Evolutionary conservation across 64 coral and sea anemone species (phyloP), one percentile per base, ranked within the genome.

Genomic region (Astreopora myriophthalma): DNA sequence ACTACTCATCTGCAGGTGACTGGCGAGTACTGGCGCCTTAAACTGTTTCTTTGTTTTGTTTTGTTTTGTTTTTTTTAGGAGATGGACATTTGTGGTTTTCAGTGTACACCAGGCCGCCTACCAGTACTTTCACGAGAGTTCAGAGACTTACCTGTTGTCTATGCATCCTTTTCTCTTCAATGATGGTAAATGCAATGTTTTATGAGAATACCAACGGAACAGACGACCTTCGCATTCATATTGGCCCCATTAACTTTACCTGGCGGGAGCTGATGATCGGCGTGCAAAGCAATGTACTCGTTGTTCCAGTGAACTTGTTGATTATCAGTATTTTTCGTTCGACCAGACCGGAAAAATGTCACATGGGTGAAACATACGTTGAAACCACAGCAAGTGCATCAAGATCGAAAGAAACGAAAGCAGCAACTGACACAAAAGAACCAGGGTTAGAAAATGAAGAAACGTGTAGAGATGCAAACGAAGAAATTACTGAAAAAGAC

Each of bases 151-250:
- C 77, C 10, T 91, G 89, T 33, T 91, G 89, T 48, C 70, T 81
- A 48, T 70, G 67, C 0, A 6, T 91, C 5, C 61, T 91, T 4
- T 71, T 91, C 2, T 82, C 70, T 12, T 71, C 80, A 8, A 91
- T 91, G 89, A 3, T 91, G 8, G 76, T 17, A 4, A 84, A 84
- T 52, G 89, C 89, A 17, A 91, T 91, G 89, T 91, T 91, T 68
- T 91, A 91, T 44, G 89, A 91, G 48, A 27, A 72, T 51, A 37
- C 40, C 31, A 26, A 28, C 4, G 44, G 63, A 24, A 24, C 64
- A 60, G 76, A 73, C 44, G 13, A 24, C 27, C 75, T 78, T 19
- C 44, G 46, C 17, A 27, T 91, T 8, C 71, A 82, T 29, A 31
- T 91, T 58, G 89, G 89, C 2, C 89, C 89, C 8, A 36, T 91